Percentiles rank a stretch among this genome's conserved stretches.
Conservation (phyloP, 1,140 invertebrate species). For the Drosophila rufa region DNA sequence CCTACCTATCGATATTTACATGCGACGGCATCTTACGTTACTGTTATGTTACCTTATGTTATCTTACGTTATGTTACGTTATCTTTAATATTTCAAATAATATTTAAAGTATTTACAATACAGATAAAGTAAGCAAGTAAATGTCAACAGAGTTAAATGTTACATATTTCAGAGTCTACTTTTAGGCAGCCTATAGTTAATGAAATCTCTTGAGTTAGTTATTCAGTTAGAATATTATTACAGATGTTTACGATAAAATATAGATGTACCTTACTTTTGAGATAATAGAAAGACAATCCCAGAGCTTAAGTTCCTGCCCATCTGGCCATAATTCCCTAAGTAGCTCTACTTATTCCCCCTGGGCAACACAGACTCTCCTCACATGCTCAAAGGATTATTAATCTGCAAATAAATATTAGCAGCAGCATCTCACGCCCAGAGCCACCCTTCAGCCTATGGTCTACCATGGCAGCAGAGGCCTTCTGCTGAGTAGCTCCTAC, state of each 20-base stretch:
- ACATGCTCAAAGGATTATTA: conserved; percentile 18
- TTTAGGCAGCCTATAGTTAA: too few species aligned
- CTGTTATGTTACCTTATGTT: too few species aligned
- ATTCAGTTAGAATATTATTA: too few species aligned
- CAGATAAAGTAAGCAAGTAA: too few species aligned
- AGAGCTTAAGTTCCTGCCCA: background rate
- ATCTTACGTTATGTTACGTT: too few species aligned
- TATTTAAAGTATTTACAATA: too few species aligned
- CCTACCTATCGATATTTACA: too few species aligned
- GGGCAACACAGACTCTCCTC: background rate
- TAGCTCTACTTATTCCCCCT: conserved; percentile 1
- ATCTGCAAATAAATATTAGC: conserved; percentile 35
- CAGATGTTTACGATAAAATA: too few species aligned
- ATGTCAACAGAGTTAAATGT: fast-evolving
- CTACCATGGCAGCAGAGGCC: conserved; percentile 8
- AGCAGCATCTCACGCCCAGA: conserved; percentile 8
- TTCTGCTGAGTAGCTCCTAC: conserved; percentile 60
- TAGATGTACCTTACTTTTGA: background rate
- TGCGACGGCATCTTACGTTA: too few species aligned
- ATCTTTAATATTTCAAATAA: too few species aligned
- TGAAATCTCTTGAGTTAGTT: too few species aligned
- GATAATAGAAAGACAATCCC: background rate
- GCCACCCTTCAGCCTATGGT: background rate
- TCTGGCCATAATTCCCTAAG: background rate
- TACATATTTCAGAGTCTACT: too few species aligned